These are phyloP conservation scores for Sebastes ruberrimus DNA, from an alignment of 2,797 vertebrate genomes.

Conservation along the genomic window DNA sequence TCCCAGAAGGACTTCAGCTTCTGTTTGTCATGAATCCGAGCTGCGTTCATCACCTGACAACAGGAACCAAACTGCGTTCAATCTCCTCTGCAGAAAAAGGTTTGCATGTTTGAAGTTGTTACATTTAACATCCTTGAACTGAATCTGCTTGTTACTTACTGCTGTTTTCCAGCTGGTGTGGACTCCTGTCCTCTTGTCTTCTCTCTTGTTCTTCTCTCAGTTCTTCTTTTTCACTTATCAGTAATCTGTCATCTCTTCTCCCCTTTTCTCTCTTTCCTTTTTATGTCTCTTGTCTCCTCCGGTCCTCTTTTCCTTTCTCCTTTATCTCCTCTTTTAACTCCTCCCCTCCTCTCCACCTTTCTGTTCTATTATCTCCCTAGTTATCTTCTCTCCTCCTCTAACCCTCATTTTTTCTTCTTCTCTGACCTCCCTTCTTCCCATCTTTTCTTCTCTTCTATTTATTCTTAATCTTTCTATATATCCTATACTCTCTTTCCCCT, in stretches of 20 bases:
- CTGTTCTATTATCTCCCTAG: not conserved
- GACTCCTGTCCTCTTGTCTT: not conserved
- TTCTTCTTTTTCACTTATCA: not conserved
- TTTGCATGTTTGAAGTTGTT: not conserved
- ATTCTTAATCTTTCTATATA: not conserved
- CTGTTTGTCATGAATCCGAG: slow-evolving; percentile 76
- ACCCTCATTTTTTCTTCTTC: not conserved
- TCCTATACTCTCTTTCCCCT: not conserved
- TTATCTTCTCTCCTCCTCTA: not conserved
- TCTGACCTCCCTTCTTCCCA: not conserved
- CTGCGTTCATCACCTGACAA: slow-evolving; percentile 71
- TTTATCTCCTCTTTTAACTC: slow-evolving; percentile 12
- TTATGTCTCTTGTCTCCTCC: not conserved
- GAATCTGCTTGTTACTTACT: slow-evolving; percentile 13
- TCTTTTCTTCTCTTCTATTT: not conserved
- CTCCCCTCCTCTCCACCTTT: slow-evolving; percentile 17
- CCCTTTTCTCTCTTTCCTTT: not conserved
- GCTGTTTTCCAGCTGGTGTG: not conserved
- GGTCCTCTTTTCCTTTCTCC: not conserved
- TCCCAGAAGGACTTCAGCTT: slow-evolving; percentile 80
- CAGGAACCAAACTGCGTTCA: not conserved
- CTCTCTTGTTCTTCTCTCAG: not conserved
- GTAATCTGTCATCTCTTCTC: not conserved
- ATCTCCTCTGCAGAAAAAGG: not conserved
- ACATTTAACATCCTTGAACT: not conserved